A percentile compares a stretch with the other conserved stretches of the same genome.
Conservation (phyloP, 2,888 invertebrate species). For the Pyrrhosoma nymphula region DNA sequence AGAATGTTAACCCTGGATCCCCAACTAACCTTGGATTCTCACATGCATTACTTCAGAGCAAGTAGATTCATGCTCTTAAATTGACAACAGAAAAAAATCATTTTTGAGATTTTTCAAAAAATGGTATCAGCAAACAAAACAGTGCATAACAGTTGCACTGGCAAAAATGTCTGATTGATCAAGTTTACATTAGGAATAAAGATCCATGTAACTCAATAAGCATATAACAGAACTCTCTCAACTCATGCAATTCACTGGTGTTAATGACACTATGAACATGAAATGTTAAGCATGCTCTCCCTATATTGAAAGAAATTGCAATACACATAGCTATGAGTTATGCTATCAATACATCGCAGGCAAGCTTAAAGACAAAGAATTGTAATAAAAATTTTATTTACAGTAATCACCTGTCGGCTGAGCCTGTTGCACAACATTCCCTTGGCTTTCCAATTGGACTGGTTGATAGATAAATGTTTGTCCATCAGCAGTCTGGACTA, state of each 20-base stretch:
- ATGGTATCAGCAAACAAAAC: too few species aligned
- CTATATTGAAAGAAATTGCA: not conserved
- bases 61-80: too few species aligned
- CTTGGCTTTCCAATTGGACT: conserved; percentile 80
- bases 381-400: conserved; percentile 66
- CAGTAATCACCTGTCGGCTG: conserved; percentile 82
- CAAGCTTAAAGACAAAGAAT: conserved; percentile 55
- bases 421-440: conserved; percentile 80
- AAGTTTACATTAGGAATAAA: too few species aligned
- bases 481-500: conserved; percentile 95
- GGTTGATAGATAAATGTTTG: conserved; percentile 96
- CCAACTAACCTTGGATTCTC: too few species aligned
- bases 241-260: not conserved
- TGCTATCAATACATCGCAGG: conserved; percentile 2
- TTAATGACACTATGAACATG: not conserved
- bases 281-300: not conserved
- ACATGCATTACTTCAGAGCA: too few species aligned
- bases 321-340: not conserved
- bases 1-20: not conserved
- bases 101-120: too few species aligned
- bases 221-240: too few species aligned
- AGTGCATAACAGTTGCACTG: too few species aligned
- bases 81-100: too few species aligned
- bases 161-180: too few species aligned
- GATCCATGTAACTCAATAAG: too few species aligned